Evolutionary conservation across 1,140 invertebrate species (phyloP), one percentile per base, ranked within the genome.

Genomic region (Orius insidiosus): DNA sequence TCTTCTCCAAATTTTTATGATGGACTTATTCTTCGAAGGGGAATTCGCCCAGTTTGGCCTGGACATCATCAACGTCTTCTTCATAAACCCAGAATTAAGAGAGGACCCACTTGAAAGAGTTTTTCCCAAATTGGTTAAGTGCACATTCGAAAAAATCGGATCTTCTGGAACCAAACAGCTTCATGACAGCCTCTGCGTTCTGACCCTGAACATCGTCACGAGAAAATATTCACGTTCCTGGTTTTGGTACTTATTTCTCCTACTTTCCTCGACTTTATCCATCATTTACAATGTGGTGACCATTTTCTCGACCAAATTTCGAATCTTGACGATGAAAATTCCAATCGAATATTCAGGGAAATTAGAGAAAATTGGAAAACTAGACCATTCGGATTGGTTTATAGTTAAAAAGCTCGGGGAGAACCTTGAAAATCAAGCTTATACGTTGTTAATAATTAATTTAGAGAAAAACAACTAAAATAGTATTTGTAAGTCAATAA

Each of bases 161-260:
- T 63, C 66, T 52, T 76, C 70, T 6, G 78, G 78, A 7, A 61
- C 63, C 0, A 57, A 69, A 10, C 67, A 75, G 54, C 57, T 62
- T 0, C 65, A 67, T 47, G 81, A 86, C 51, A 68, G 70, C 8
- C n/a, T n/a, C 8, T 86, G 81, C 53, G 67, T 85, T 6, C 59
- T 85, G 38, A 75, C 81, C 0, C 55, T 85, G 5, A 86, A 86
- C 55, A 72, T 83, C 48, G 62, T 85, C 10, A 83, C 84, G 58
- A 80, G 84, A 55, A 85, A 58, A 75, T 85, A 35, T 86, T 81
- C 54, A 65, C 76, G 5, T 71, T 86, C 33, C 0, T 85, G 80
- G 79, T 76, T 84, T 57, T 88, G 84, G 84, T 76, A 84, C 41
- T 66, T 83, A n/a, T 83, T 77, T 18, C 61, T 86, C 30, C 9